Evolutionary conservation across 2,888 invertebrate genomes (phyloP), one percentile per base, ranked within the genome.

Genomic region (Apantesis nais): DNA sequence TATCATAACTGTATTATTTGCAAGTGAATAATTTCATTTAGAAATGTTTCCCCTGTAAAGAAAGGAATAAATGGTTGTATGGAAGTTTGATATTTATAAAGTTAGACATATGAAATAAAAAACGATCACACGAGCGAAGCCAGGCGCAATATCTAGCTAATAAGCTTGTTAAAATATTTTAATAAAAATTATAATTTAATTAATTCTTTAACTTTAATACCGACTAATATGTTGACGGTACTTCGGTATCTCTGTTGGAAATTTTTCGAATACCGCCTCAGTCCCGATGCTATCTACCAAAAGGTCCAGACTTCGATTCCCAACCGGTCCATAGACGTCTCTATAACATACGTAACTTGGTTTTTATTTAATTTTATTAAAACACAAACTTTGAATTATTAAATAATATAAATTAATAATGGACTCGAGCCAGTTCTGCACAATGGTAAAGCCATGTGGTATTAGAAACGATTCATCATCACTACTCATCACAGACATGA

Each of bases 201-300:
- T n/a, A 0, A 65, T 1, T 22, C 29, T 58, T 7, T 11, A 68
- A 62, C 1, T 31, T 48, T 7, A 48, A 31, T 19, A 19, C 1
- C 1, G 61, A 62, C 25, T 7, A 16, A 0, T 63, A 0, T 75
- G 74, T 81, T 7, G 14, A 70, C 81, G n/a, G 9, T 82, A 76
- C 82, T 41, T 64, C 9, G 67, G 67, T 82, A 83, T 82, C 78
- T 83, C 72, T 41, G 77, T 76, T 73, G 73, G 76, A 76, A 80
- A 82, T 82, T 74, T 82, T 82, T 82, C 73, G 80, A 82, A 82
- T 82, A 82, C 78, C 84, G 71, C 74, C 74, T 69, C 84, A 73
- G 72, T 62, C 37, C 66, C 72, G 82, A 82, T 82, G 82, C 75
- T 83, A 82, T 82, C 82, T 74, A 62, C 63, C 72, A 61, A 68